Conservation (phyloP, 2,797 vertebrate species). For the Cryptoprocta ferox region DNA sequence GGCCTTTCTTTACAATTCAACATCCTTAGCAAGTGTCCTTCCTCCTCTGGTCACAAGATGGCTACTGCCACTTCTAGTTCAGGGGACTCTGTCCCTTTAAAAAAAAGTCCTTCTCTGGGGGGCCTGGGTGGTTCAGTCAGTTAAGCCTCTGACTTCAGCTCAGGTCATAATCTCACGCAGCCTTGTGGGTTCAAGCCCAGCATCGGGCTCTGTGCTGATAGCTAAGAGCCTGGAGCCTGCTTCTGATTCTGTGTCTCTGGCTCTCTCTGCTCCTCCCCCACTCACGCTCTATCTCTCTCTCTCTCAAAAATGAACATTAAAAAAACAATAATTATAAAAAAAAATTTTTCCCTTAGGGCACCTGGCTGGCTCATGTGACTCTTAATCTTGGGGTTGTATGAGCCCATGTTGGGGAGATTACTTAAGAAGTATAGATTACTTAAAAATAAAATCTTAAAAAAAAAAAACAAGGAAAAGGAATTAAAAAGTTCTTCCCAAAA, state of each 20-base stretch:
- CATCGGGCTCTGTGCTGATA: no score
- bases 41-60: background rate
- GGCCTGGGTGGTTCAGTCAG: background rate
- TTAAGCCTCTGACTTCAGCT: background rate
- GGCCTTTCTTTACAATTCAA: background rate
- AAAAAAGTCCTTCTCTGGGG: background rate
- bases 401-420: background rate
- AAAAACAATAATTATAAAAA: background rate
- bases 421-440: background rate
- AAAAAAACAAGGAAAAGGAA: background rate
- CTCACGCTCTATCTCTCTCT: no score
- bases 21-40: background rate
- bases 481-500: background rate
- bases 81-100: background rate
- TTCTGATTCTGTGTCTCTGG: no score
- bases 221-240: no score
- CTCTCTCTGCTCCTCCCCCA: no score
- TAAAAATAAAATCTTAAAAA: background rate
- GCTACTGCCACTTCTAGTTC: background rate
- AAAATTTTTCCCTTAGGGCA: background rate
- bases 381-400: background rate
- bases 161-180: background rate
- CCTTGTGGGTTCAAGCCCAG: background rate
- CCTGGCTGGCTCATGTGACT: background rate
- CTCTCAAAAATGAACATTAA: background rate